Conservation (phyloP, 1,140 invertebrate species). For the Lanistes nyassanus region DNA sequence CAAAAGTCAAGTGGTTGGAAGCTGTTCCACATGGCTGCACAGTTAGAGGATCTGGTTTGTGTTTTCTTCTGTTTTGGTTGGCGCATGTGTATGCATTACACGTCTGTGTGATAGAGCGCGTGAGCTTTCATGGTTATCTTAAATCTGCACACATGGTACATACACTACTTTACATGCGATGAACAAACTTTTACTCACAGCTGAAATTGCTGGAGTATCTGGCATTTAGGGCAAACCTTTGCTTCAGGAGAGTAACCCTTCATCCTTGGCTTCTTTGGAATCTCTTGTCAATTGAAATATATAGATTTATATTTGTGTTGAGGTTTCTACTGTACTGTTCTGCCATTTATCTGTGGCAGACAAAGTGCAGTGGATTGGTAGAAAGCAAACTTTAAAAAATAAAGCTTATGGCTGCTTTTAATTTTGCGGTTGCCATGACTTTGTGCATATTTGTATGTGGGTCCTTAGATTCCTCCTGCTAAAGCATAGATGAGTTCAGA, state of each 20-base stretch:
- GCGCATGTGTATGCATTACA: background rate
- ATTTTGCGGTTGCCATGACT: background rate
- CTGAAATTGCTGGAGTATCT: background rate
- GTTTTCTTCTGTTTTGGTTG: background rate
- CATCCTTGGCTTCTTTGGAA: too few relatives aligned
- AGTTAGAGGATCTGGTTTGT: conserved; percentile 90
- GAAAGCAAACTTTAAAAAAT: background rate
- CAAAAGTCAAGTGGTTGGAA: conserved; percentile 96
- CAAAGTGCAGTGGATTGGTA: background rate
- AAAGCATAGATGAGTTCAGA: too few relatives aligned
- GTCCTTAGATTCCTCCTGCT: too few relatives aligned
- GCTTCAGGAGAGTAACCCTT: too few relatives aligned
- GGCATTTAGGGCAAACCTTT: background rate
- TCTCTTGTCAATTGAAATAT: too few relatives aligned
- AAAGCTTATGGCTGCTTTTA: too few relatives aligned
- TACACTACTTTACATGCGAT: background rate
- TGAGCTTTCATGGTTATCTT: background rate
- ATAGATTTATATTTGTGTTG: too few relatives aligned
- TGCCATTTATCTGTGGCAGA: too few relatives aligned
- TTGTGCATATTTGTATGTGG: too few relatives aligned
- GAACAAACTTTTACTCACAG: background rate
- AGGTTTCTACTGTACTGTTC: too few relatives aligned
- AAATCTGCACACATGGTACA: background rate
- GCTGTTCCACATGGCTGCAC: conserved; percentile 88
- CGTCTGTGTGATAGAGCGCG: background rate